Percentiles rank a stretch among this genome's conserved stretches.
These are phyloP conservation scores for Syngnathus rostellatus DNA, from an alignment of 2,797 vertebrate genomes.

Conservation along the genomic window DNA sequence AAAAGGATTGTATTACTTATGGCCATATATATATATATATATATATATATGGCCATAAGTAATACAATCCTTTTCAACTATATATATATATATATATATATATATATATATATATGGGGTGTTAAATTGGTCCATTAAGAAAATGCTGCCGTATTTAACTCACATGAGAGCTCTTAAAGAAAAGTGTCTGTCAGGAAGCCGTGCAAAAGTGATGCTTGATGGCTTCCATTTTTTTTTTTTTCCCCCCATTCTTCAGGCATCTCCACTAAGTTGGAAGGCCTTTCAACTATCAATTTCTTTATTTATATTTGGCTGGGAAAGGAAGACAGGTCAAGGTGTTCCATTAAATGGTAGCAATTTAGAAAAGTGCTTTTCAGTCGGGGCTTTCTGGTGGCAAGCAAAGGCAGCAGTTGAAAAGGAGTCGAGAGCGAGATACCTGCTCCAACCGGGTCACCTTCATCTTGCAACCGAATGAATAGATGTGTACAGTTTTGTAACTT, in stretches of 20 bases:
- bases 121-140: background rate
- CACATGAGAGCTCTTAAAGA: conserved; percentile 2
- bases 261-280: conserved; percentile 39
- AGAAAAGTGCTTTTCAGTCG: conserved; percentile 59
- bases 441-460: conserved; percentile 4
- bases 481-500: background rate
- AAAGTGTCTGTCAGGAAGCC: background rate
- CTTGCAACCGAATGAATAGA: background rate
- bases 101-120: background rate
- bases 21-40: background rate
- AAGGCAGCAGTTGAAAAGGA: background rate
- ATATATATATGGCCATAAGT: too few species aligned
- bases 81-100: background rate
- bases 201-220: conserved; percentile 7
- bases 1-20: background rate
- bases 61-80: too few species aligned
- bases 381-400: conserved; percentile 32
- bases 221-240: conserved; percentile 51
- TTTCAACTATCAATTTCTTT: conserved; percentile 55
- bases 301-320: conserved; percentile 52
- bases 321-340: conserved; percentile 61
- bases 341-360: conserved; percentile 66
- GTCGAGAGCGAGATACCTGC: background rate
- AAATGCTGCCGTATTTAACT: background rate
- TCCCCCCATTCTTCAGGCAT: conserved; percentile 16